phyloP scores from a whole-genome alignment of 2,797 vertebrate species.

The Geotrypetes seraphini region DNA sequence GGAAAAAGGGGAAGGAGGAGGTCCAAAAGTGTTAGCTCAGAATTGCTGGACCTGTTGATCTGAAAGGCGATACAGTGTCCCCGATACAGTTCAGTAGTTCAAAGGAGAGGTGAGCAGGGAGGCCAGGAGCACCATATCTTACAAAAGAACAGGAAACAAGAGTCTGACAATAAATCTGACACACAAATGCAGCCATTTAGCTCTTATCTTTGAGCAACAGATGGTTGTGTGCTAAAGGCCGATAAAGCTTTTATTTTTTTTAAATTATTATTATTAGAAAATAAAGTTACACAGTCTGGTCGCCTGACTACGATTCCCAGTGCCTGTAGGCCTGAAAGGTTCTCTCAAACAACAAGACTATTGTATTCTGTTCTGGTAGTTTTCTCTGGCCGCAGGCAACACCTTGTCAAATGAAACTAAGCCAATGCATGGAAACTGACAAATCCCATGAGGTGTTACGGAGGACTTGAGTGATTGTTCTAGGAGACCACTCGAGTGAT shows the following conservation, averaged over 20 bases:
- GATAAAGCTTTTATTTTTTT: conserved; percentile 6
- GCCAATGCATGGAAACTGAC: neutral
- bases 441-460: conserved; percentile 5
- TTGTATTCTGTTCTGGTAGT: conserved; percentile 8
- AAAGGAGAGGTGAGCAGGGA: too few species aligned
- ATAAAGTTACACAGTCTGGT: neutral
- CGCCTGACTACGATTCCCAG: conserved; percentile 1
- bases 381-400: conserved; percentile 16
- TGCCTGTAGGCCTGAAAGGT: neutral
- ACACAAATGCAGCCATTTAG: conserved; percentile 6
- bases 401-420: conserved; percentile 4
- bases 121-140: too few species aligned
- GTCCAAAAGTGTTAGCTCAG: too few species aligned
- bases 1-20: too few species aligned
- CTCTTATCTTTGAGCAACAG: conserved; percentile 24
- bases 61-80: too few species aligned
- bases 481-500: neutral
- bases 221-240: neutral
- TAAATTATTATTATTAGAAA: neutral
- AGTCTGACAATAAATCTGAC: too few species aligned
- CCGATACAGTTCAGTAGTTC: too few species aligned
- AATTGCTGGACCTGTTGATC: too few species aligned
- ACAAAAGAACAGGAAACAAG: too few species aligned
- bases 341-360: conserved; percentile 3
- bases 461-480: neutral